Evolutionary conservation across 2,113 vertebrate species (phyloP).

Genomic region (Pleuronectes platessa): DNA sequence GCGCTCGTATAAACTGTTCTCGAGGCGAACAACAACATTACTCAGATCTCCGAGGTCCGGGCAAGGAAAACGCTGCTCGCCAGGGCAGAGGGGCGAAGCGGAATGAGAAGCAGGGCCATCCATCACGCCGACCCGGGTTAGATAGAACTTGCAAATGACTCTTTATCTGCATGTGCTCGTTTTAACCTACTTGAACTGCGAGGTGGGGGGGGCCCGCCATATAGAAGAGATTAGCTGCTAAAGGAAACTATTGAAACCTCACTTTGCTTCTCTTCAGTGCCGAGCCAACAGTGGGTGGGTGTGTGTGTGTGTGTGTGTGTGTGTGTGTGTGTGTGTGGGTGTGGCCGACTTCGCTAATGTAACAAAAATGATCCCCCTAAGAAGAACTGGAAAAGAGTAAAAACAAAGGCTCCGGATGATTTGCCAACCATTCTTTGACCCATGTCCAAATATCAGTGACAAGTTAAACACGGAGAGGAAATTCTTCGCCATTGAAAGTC

Average conservation of each 20-base stretch:
- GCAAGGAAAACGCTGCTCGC: constrained; percentile 26
- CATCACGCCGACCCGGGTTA: constrained; percentile 54
- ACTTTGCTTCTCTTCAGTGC: constrained; percentile 14
- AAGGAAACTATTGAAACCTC: constrained; percentile 41
- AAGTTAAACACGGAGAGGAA: constrained; percentile 56
- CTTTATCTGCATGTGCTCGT: constrained; percentile 40
- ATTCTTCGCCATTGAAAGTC: constrained; percentile 50
- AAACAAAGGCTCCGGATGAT: constrained; percentile 57
- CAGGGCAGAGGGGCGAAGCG: constrained; percentile 30
- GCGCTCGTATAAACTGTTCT: constrained; percentile 41
- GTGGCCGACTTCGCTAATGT: constrained; percentile 20
- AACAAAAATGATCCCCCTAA: constrained; percentile 15
- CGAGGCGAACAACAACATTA: constrained; percentile 67
- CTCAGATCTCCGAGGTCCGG: constrained; percentile 57
- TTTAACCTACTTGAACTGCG: constrained; percentile 50
- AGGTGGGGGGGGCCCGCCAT: constrained; percentile 18
- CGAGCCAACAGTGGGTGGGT: background rate
- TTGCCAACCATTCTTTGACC: constrained; percentile 53
- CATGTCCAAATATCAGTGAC: constrained; percentile 41
- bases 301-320: too few species aligned
- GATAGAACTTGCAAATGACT: constrained; percentile 48
- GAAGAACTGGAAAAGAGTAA: constrained; percentile 39
- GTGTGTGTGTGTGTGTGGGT: background rate
- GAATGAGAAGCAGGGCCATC: constrained; percentile 51
- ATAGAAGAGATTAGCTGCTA: constrained; percentile 10